phyloP scores from a whole-genome alignment of 2,113 vertebrate species.

The Prunella himalayana region DNA sequence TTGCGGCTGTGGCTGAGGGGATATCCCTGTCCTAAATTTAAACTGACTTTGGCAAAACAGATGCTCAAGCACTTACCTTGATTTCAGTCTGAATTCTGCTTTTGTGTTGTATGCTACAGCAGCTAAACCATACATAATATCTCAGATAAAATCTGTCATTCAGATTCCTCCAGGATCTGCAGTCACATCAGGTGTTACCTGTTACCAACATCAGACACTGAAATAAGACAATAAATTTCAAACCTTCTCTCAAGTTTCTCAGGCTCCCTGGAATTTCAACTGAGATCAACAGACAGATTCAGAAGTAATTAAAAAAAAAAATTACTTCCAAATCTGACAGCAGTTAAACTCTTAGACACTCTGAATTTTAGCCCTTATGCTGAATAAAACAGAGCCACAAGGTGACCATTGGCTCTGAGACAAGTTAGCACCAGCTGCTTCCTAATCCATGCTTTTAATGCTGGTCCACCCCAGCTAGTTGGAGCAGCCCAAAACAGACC shows the following conservation, averaged over 20 bases:
- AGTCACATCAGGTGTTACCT: not conserved
- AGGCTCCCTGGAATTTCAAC: not conserved
- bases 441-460: rapidly evolving
- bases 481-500: not conserved
- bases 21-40: not conserved
- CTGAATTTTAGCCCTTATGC: not conserved
- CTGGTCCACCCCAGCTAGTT: not conserved
- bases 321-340: not conserved
- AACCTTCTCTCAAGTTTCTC: not conserved
- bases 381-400: not conserved
- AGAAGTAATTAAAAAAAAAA: not conserved
- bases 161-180: not conserved
- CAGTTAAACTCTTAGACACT: not conserved
- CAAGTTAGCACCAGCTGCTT: not conserved
- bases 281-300: not conserved
- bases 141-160: not conserved
- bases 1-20: rapidly evolving
- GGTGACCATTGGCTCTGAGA: not conserved
- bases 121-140: not conserved
- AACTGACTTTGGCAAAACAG: not conserved
- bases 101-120: not conserved
- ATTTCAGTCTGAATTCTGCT: not conserved
- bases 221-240: not conserved
- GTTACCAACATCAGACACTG: not conserved
- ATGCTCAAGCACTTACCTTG: not conserved